Percentiles rank a stretch among this genome's conserved stretches.
phyloP scores from a whole-genome alignment of 2,888 invertebrate species.

The Hypomecis punctinalis region DNA sequence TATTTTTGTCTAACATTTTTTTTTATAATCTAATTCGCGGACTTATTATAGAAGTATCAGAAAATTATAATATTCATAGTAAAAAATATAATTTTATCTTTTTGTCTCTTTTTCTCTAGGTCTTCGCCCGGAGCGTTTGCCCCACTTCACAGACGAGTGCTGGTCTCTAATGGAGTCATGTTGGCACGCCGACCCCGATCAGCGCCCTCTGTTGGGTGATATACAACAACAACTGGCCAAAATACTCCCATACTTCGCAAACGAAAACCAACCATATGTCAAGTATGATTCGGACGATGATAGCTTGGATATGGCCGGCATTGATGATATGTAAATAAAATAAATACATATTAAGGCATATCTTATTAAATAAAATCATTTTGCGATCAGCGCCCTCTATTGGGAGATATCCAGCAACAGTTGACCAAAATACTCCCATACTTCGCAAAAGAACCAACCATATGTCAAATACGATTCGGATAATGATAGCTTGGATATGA shows the following conservation, averaged over 20 bases:
- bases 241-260: conserved; percentile 60
- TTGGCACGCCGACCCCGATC: conserved; percentile 91
- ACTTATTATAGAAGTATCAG: too few species aligned
- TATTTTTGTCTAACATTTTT: too few species aligned
- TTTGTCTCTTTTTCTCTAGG: conserved; percentile 84
- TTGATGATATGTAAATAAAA: conserved; percentile 33
- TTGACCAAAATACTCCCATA: neutral
- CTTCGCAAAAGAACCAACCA: neutral
- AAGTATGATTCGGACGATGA: conserved; percentile 53
- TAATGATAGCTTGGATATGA: neutral
- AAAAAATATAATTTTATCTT: neutral
- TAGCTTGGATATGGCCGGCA: conserved; percentile 60
- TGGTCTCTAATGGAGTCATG: conserved; percentile 94
- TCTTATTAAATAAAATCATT: too few species aligned
- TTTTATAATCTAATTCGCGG: too few species aligned
- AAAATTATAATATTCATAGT: too few species aligned
- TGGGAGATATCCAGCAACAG: neutral
- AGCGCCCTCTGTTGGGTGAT: conserved; percentile 91
- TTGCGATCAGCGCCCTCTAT: neutral
- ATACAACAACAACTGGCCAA: conserved; percentile 88
- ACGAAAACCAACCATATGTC: conserved; percentile 25
- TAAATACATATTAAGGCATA: neutral
- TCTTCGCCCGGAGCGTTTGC: conserved; percentile 91
- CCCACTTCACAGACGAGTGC: conserved; percentile 90
- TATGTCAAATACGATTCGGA: neutral